Base-by-base conservation (phyloP, 1,140 invertebrate species). In the Drosophila rufa region DNA sequence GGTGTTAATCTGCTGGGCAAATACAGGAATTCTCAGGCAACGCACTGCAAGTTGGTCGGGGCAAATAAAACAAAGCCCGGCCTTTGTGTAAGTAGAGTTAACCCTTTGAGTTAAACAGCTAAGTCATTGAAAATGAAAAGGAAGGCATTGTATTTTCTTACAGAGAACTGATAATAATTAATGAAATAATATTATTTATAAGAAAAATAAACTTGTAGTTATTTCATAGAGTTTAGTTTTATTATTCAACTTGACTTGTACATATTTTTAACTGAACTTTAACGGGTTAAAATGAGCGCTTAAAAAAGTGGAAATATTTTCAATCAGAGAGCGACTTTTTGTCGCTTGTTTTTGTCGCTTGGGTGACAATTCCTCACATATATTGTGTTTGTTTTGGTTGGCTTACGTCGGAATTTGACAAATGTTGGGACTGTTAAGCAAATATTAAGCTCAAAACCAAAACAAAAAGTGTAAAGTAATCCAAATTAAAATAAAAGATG, bases 1-100 rank as follows among this genome's bases (percentile, higher is more conserved):
- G 85, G 84, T 87, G 84, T 84, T 87, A 87, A 87, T 87, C 80
- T 78, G 57, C 57, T 80, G 65, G 60, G 61, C 84, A 84, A 89
- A 78, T 84, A 86, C 47, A 15, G 51, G 47, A 70, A 51, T 46
- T 45, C 38, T 51, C 43, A 45, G 38, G 25, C 53, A 69, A 53
- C 27, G 46, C 33, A 51, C 19, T 50, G 47, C 11, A 30, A 56
- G 33, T 55, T 40, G 22, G 12, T 12, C 9, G 14, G 22, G 33
- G 22, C 19, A 47, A 43, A 43, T 46, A 46, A 47, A 56, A 70
- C 74, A 65, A 74, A 66, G 66, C n/a, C 33, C 14, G 14, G 12
- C 22, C 74, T 65, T 77, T 77, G 75, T 68, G 11, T 36, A 14
- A 42, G 15, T 36, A 40, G 56, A 19, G 30, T 25, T 64, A 59